A percentile compares a stretch with the other conserved stretches of the same genome.
These are phyloP conservation scores for Eurytoma adleriae DNA, from an alignment of 2,888 invertebrate genomes.

Conservation along the genomic window DNA sequence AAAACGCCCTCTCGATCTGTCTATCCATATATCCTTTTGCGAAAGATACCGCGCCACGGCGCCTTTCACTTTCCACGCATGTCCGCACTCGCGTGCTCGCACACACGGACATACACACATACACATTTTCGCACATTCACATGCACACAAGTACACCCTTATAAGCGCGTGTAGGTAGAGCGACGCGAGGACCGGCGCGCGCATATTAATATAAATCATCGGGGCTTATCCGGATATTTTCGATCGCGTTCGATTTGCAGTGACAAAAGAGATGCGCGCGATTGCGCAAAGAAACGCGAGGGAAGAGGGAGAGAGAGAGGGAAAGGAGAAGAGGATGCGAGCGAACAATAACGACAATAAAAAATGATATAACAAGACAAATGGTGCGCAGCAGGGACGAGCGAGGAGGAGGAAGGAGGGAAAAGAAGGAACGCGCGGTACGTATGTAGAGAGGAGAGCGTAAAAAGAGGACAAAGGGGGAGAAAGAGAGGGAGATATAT, in stretches of 20 bases:
- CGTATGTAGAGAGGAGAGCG: background rate
- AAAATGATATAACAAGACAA: conserved; percentile 64
- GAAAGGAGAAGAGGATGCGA: conserved; percentile 32
- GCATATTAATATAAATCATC: conserved; percentile 52
- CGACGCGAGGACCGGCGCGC: background rate
- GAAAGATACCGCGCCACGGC: conserved; percentile 6
- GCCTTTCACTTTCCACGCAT: conserved; percentile 45
- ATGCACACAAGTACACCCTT: no score
- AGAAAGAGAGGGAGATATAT: conserved; percentile 57
- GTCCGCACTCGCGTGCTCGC: background rate
- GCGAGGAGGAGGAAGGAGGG: background rate
- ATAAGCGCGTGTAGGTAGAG: no score
- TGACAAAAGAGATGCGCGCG: conserved; percentile 52
- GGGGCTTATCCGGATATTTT: conserved; percentile 39
- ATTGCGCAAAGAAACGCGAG: conserved; percentile 20
- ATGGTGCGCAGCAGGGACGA: conserved; percentile 47
- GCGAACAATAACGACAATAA: conserved; percentile 61
- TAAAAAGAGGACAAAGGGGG: conserved; percentile 29
- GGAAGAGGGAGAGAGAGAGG: conserved; percentile 3
- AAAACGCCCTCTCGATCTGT: conserved; percentile 9
- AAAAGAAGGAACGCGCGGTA: conserved; percentile 8
- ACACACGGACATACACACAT: background rate
- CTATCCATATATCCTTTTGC: conserved; percentile 27
- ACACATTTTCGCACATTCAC: background rate
- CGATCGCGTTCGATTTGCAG: conserved; percentile 53